phyloP scores from a whole-genome alignment of 2,888 invertebrate species.

The Taenaris catops region DNA sequence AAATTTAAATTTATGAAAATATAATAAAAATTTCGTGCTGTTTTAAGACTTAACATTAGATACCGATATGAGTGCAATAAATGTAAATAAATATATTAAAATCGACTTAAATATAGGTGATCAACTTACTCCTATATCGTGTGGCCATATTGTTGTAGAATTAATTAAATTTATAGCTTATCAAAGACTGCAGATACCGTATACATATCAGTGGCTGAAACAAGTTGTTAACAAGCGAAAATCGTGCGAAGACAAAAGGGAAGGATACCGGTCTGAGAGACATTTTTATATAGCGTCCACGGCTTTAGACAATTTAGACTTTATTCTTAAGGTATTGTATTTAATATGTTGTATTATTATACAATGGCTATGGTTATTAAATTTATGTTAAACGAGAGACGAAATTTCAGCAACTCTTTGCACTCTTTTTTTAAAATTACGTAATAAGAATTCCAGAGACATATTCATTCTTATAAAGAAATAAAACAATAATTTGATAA shows the following conservation, averaged over 20 bases:
- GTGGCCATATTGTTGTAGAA: constrained; percentile 78
- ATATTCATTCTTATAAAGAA: too few species aligned
- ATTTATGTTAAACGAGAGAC: too few species aligned
- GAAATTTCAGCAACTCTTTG: too few species aligned
- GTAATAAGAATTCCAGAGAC: too few species aligned
- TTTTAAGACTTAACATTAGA: too few species aligned
- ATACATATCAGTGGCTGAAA: constrained; percentile 70
- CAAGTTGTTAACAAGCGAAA: constrained; percentile 59
- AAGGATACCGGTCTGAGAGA: constrained; percentile 58
- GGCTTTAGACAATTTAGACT: constrained; percentile 65
- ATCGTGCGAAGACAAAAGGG: constrained; percentile 38
- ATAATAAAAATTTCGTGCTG: too few species aligned
- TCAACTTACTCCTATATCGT: constrained; percentile 76
- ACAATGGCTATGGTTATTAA: too few species aligned
- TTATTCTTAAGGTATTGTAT: constrained; percentile 53
- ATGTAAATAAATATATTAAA: constrained; percentile 10
- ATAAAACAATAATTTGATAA: too few species aligned
- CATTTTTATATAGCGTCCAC: constrained; percentile 60
- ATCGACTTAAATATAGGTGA: constrained; percentile 66
- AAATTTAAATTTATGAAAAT: too few species aligned
- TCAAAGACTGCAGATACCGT: constrained; percentile 78
- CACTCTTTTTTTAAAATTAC: too few species aligned
- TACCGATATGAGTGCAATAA: constrained; percentile 7
- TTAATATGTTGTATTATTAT: too few species aligned
- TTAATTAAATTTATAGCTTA: constrained; percentile 77